These are phyloP conservation scores for Macrotus californicus DNA, from an alignment of 2,113 vertebrate species.

Conservation along the genomic window DNA sequence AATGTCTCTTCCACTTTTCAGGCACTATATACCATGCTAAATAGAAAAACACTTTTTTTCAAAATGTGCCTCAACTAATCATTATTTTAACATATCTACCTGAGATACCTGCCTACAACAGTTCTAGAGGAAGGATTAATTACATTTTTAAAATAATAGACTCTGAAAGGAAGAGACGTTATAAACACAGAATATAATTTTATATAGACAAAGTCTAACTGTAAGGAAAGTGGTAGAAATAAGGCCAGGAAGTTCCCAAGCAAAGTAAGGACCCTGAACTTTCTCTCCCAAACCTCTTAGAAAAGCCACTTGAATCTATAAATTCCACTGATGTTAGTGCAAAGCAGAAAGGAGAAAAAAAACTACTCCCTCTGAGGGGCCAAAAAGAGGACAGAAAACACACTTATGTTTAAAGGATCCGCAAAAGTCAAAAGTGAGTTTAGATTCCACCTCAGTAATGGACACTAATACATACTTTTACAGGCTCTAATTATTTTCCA, in stretches of 20 bases:
- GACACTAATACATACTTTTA: constrained; percentile 66
- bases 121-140: not conserved
- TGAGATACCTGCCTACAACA: not conserved
- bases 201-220: not conserved
- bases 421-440: not conserved
- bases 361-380: not conserved
- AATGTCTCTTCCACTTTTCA: not conserved
- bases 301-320: not conserved
- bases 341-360: not conserved
- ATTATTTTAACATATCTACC: not conserved
- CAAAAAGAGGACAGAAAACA: not conserved
- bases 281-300: not conserved
- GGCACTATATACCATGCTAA: not conserved
- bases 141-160: not conserved
- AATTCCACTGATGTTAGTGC: not conserved
- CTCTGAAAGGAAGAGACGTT: not conserved
- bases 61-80: not conserved
- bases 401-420: not conserved
- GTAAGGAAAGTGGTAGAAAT: not conserved
- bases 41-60: not conserved
- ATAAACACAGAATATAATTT: not conserved
- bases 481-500: constrained; percentile 65
- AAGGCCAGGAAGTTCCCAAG: not conserved
- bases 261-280: not conserved
- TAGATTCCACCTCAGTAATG: not conserved